A percentile compares a stretch with the other conserved stretches of the same genome.
These are phyloP conservation scores for Branchipolynoe longqiensis DNA, from an alignment of 2,888 invertebrate genomes.

Conservation along the genomic window DNA sequence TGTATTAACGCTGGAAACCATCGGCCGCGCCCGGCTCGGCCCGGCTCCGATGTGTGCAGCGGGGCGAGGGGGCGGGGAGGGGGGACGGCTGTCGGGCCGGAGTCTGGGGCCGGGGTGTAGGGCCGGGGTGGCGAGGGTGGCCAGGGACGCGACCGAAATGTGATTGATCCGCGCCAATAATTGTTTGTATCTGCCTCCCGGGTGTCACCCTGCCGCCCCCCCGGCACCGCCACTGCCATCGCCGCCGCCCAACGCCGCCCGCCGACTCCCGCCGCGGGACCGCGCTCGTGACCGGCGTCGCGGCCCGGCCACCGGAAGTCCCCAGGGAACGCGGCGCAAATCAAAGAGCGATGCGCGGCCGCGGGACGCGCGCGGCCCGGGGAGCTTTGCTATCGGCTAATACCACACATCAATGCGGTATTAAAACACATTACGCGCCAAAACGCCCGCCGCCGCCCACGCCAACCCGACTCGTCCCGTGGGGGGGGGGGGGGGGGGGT, in stretches of 20 bases:
- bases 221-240: background rate
- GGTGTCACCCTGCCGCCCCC: conserved; percentile 3
- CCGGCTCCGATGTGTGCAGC: no score
- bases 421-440: conserved; percentile 52
- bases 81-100: no score
- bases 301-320: conserved; percentile 17
- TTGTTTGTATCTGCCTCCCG: conserved; percentile 53
- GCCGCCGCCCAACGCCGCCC: no score
- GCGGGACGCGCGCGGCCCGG: conserved; percentile 15
- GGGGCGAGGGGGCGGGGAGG: no score
- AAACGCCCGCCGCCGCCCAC: conserved; percentile 33
- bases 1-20: conserved; percentile 47
- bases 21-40: conserved; percentile 8
- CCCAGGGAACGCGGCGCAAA: conserved; percentile 30
- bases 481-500: background rate
- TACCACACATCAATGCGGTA: conserved; percentile 52
- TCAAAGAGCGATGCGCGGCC: conserved; percentile 15
- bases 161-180: conserved; percentile 52
- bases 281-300: conserved; percentile 16
- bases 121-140: background rate
- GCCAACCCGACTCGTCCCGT: background rate
- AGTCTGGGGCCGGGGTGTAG: no score
- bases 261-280: background rate
- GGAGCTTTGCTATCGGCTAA: conserved; percentile 47
- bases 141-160: conserved; percentile 25